Base-by-base conservation (phyloP, 1,140 invertebrate species). In the Pteromalus puparum region DNA sequence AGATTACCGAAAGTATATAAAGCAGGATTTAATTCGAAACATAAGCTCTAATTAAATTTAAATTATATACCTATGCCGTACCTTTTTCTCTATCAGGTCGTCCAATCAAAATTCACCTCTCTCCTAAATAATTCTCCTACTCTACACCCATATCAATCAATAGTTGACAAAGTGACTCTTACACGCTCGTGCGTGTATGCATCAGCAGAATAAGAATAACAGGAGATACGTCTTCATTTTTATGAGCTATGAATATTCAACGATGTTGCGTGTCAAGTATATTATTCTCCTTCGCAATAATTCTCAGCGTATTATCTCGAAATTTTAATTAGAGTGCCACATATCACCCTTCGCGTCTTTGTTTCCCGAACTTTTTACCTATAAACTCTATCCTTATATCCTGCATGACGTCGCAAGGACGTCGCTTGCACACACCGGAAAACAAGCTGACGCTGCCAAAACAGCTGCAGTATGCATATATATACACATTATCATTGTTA, bases 11-110 rank as follows among this genome's bases (percentile, higher is more conserved):
- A 48, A 48, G 30, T 34, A 48, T 18, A 48, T 18, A 48, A 48
- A 46, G 2, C 34, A 5, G 34, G 38, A 42, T 34, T 34, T 34
- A 34, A 34, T 34, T 68, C 21, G 61, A 24, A 68, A 24, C 1
- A 26, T 80, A 46, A 80, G 38, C 21, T 68, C 34, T 42, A 46
- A 70, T 80, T 42, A 9, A 80, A 80, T 80, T 80, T 70, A 68
- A 80, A 68, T 46, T 15, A 15, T 61, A 2, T 10, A n/a, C n/a
- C n/a, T n/a, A n/a, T n/a, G n/a, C 9, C 6, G 2, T 34, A 34
- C 6, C 6, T 34, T 34, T 34, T 34, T 5, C 2, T 34, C 34
- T 34, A 34, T 5, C 34, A n/a, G 34, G 34, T 34, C 34, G 34
- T 34, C 34, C 34, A 34, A 34, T 34, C 6, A 34, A 5, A n/a